Base-by-base conservation (phyloP, 2,113 vertebrate species). In the Sebastes fasciatus region DNA sequence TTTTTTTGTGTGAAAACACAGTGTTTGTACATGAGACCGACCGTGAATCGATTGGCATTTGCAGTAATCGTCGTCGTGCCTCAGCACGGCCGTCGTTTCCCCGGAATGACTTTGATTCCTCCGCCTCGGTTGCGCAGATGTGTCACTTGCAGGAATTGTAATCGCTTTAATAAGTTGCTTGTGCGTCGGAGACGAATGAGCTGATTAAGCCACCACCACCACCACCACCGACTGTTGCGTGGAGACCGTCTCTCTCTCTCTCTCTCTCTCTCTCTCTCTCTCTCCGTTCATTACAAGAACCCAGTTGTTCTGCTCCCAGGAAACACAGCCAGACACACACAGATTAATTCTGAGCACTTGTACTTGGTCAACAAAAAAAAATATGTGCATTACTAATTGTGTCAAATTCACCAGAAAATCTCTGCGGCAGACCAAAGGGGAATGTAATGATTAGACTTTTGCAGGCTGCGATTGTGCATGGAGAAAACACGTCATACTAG, bases 131-230 rank as follows among this genome's bases (percentile, higher is more conserved):
- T n/a, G 43, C 16, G 1, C 16, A 19, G n/a, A 66, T 12, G 61
- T 77, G 73, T 78, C 88, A 83, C 80, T 85, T 79, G 16, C 21
- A 64, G 52, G 52, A 77, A 66, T 67, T 72, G 77, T 85, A 86
- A 89, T 89, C 64, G 60, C 74, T 79, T 85, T 79, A 89, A 88
- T 85, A 71, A 88, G 81, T 42, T 16, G 69, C 55, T 49, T 80
- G 84, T 19, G 73, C 43, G 11, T 49, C 3, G 8, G 17, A 43
- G 62, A 84, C 23, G 74, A 76, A 68, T 34, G 80, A 61, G 82
- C 70, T 84, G 74, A 88, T 91, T 85, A 77, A 73, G 64, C 52
- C 12, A 17, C 69, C 40, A 1, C 70, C 6, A 3, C 52, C 23
- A 17, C 69, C 40, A 1, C 70, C 7, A 3, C 48, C 23, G 19